A percentile compares a stretch with the other conserved stretches of the same genome.
phyloP scores from a whole-genome alignment of 2,888 invertebrate genomes.

The Xestia ashworthii region DNA sequence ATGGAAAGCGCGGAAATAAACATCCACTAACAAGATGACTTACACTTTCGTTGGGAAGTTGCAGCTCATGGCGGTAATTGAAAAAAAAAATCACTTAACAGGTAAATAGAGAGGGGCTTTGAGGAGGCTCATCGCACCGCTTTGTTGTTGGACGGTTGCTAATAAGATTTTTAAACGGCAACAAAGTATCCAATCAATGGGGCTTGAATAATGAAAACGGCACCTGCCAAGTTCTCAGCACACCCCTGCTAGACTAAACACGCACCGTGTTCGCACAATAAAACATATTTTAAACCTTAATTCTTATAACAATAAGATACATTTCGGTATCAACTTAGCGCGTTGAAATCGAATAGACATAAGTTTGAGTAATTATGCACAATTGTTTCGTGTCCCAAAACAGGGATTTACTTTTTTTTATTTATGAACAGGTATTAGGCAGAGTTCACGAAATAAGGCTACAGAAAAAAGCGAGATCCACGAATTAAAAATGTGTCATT shows the following conservation, averaged over 20 bases:
- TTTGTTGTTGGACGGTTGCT: slow-evolving; percentile 88
- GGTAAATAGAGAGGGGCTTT: slow-evolving; percentile 84
- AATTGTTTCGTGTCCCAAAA: slow-evolving; percentile 82
- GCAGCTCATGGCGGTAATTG: slow-evolving; percentile 88
- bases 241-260: slow-evolving; percentile 84
- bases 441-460: neutral
- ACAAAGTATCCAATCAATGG: slow-evolving; percentile 91
- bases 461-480: neutral
- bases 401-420: slow-evolving; percentile 71
- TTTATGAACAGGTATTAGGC: slow-evolving; percentile 65
- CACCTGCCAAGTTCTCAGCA: slow-evolving; percentile 88
- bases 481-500: neutral
- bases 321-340: slow-evolving; percentile 51
- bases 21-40: slow-evolving; percentile 89
- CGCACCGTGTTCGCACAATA: slow-evolving; percentile 80
- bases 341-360: slow-evolving; percentile 75
- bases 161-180: slow-evolving; percentile 91
- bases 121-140: slow-evolving; percentile 78
- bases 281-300: slow-evolving; percentile 76
- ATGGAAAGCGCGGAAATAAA: slow-evolving; percentile 81
- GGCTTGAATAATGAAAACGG: slow-evolving; percentile 90
- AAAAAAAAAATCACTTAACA: slow-evolving; percentile 90
- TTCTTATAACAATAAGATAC: slow-evolving; percentile 71
- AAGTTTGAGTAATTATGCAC: slow-evolving; percentile 87
- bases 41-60: slow-evolving; percentile 84